Conservation (phyloP, 2,113 vertebrate genomes). For the Prunella fulvescens region DNA sequence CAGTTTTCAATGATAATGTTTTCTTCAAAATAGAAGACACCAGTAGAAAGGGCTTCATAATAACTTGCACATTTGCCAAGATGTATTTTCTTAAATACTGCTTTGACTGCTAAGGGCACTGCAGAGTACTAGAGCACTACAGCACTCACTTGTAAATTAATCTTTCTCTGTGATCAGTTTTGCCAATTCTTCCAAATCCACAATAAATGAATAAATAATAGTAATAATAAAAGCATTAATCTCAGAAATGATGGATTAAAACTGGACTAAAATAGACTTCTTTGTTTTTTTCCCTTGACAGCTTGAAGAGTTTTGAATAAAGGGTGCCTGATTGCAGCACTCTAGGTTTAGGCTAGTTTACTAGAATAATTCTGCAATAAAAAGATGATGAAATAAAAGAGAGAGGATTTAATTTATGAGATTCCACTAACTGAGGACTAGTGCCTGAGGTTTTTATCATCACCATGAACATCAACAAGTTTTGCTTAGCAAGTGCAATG, state of each 20-base stretch:
- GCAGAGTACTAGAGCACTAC: background rate
- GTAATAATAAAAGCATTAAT: background rate
- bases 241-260: background rate
- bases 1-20: background rate
- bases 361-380: background rate
- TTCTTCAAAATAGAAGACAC: background rate
- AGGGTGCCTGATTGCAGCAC: background rate
- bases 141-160: background rate
- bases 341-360: background rate
- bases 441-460: background rate
- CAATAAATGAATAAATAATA: background rate
- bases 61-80: background rate
- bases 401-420: background rate
- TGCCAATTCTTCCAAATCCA: background rate
- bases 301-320: background rate
- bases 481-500: background rate
- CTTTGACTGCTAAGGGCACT: background rate
- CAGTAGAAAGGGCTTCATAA: background rate
- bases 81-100: background rate
- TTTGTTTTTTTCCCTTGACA: background rate
- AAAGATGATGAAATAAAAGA: background rate
- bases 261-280: background rate
- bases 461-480: background rate
- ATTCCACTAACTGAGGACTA: background rate
- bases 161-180: background rate